These are phyloP conservation scores for Trissonchulus sp. DNA, from an alignment of 2,888 invertebrate genomes.

Conservation along the genomic window DNA sequence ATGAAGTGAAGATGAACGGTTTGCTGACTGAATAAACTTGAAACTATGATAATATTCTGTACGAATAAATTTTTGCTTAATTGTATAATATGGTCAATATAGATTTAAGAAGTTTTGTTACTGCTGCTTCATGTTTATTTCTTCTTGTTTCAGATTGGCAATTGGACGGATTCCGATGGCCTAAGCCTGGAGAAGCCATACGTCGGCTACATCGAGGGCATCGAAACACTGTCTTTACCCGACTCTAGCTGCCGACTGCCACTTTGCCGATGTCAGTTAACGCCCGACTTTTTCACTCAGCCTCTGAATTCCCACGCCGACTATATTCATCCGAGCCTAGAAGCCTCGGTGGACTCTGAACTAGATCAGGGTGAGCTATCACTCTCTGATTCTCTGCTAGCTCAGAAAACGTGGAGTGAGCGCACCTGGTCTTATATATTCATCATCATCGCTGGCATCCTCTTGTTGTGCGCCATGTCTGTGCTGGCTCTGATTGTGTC, in stretches of 20 bases:
- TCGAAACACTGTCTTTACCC: slow-evolving; percentile 10
- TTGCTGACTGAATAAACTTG: no score
- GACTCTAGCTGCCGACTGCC: slow-evolving; percentile 44
- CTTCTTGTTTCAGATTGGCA: slow-evolving; percentile 48
- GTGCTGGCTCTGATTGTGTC: slow-evolving; percentile 42
- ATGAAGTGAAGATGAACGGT: no score
- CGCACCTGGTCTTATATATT: slow-evolving; percentile 43
- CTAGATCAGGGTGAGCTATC: background rate
- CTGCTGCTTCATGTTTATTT: no score
- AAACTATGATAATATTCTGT: no score
- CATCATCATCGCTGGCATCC: slow-evolving; percentile 40
- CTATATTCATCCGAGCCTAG: background rate
- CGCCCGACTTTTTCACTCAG: slow-evolving; percentile 43
- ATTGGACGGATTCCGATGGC: slow-evolving; percentile 47
- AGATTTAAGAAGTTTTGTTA: no score
- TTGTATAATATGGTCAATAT: no score
- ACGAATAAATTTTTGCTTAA: no score
- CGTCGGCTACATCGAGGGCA: slow-evolving; percentile 26
- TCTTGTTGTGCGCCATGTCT: slow-evolving; percentile 39
- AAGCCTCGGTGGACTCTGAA: background rate
- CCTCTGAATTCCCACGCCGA: slow-evolving; percentile 21
- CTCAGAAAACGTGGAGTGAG: slow-evolving; percentile 37
- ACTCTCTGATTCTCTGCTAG: no score
- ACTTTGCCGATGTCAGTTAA: slow-evolving; percentile 48
- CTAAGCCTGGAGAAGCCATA: slow-evolving; percentile 41